Base-by-base conservation (phyloP, 2,113 vertebrate genomes). In the Balaeniceps rex region DNA sequence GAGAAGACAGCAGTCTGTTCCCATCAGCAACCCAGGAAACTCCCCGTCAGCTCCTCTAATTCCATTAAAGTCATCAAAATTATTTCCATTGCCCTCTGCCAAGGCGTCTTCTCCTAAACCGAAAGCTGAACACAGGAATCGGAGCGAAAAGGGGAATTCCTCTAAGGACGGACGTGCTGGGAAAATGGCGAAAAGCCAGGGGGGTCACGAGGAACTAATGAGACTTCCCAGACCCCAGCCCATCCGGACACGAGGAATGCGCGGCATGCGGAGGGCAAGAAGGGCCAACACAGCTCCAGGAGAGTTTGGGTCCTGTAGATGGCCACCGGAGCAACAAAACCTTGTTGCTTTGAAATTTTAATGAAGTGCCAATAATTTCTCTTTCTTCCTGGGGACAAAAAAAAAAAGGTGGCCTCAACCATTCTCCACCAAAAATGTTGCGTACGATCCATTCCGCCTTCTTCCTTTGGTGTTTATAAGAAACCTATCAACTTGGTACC, bases 231-330 rank as follows among this genome's bases (percentile, higher is more conserved):
- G 88, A 95, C 1, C 63, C 34, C 58, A 44, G 84, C 84, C 64
- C 82, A 90, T 87, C 82, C 58, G 71, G 90, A 88, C 90, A 95
- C 2, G 1, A 93, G 85, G 94, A 97, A 96, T 85, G 93, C 7
- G 2, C 0, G 63, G 94, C 87, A 96, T 88, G 90, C 75, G 74
- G 82, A 49, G 88, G 87, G 94, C 88, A 95, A 40, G 36, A 49
- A 78, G 88, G 82, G 91, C 88, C 76, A 80, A 16, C 16, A 23
- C 36, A 65, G 33, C 63, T 46, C 51, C 4, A 10, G 74, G 72
- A 90, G 51, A 63, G 38, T 14, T 38, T n/a, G 63, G 66, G 14
- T 80, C 38, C 75, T 74, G 51, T 29, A 54, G 75, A 93, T 57
- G 58, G 74, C 46, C 64, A 91, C 54, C 0, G 1, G 26, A 88